phyloP scores from a whole-genome alignment of 2,797 vertebrate species.

The Argentina silus region DNA sequence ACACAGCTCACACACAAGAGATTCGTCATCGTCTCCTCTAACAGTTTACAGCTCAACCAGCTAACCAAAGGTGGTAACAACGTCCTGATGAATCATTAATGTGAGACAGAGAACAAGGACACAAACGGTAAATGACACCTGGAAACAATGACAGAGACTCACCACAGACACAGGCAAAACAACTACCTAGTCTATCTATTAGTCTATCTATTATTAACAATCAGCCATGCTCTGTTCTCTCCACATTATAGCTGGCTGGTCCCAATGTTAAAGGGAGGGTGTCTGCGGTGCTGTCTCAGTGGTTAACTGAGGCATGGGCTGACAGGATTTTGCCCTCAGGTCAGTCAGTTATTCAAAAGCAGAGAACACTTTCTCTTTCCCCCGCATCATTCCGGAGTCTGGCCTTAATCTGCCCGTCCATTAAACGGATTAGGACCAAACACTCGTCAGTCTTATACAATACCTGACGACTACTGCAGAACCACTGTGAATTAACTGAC shows the following conservation, averaged over 20 bases:
- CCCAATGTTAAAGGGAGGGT: neutral
- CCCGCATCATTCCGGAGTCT: neutral
- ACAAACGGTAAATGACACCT: neutral
- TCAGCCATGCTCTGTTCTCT: neutral
- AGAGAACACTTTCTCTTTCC: neutral
- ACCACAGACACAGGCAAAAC: neutral
- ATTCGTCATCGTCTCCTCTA: neutral
- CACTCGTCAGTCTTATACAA: neutral
- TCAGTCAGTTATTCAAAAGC: neutral
- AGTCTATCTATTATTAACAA: neutral
- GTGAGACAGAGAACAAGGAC: neutral
- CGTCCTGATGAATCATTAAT: neutral
- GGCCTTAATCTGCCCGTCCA: conserved; percentile 14
- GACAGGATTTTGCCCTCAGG: neutral
- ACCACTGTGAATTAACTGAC: neutral
- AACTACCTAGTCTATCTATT: neutral
- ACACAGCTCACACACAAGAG: neutral
- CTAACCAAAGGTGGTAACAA: neutral
- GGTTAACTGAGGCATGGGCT: neutral
- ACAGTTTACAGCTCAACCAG: neutral
- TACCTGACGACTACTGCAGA: neutral
- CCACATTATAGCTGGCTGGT: neutral
- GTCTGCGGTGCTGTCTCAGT: neutral
- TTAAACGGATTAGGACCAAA: conserved; percentile 3
- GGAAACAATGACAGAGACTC: neutral